These are phyloP conservation scores for Dicrurus megarhynchus DNA, from an alignment of 2,113 vertebrate species.

Conservation along the genomic window DNA sequence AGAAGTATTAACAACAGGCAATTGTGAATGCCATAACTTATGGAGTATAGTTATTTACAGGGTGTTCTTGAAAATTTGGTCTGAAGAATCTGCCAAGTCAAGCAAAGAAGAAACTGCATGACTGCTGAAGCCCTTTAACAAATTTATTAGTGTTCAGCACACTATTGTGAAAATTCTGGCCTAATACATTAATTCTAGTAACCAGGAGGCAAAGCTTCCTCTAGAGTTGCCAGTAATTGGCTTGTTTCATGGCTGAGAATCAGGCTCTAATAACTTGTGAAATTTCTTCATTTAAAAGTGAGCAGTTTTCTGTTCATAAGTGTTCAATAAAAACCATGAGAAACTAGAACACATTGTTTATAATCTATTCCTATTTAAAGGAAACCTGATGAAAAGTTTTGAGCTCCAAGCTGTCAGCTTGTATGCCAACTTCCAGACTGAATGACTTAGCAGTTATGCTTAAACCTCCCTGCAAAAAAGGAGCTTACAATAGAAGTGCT, in stretches of 20 bases:
- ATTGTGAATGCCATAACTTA: background rate
- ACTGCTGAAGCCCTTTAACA: background rate
- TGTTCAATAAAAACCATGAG: background rate
- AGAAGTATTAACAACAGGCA: background rate
- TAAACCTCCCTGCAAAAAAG: conserved; percentile 2
- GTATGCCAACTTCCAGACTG: conserved; percentile 3
- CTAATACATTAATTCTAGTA: background rate
- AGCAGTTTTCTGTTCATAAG: background rate
- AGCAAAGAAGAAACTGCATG: background rate
- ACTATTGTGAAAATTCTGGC: background rate
- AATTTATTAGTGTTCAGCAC: background rate
- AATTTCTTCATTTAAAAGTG: conserved; percentile 17
- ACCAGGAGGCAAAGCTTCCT: background rate
- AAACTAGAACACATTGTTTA: background rate
- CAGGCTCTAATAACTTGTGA: conserved; percentile 1
- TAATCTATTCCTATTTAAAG: conserved; percentile 21
- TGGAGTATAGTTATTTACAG: background rate
- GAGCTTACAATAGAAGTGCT: conserved; percentile 29
- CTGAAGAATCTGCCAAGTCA: background rate
- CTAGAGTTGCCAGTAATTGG: background rate
- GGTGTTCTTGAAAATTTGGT: background rate
- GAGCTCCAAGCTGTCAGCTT: conserved; percentile 26
- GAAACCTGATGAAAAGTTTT: conserved; percentile 35
- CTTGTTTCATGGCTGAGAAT: background rate
- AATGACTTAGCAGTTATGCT: conserved; percentile 34